phyloP scores from a whole-genome alignment of 64 coral and sea anemone genomes.

The Pachyseris speciosa region DNA sequence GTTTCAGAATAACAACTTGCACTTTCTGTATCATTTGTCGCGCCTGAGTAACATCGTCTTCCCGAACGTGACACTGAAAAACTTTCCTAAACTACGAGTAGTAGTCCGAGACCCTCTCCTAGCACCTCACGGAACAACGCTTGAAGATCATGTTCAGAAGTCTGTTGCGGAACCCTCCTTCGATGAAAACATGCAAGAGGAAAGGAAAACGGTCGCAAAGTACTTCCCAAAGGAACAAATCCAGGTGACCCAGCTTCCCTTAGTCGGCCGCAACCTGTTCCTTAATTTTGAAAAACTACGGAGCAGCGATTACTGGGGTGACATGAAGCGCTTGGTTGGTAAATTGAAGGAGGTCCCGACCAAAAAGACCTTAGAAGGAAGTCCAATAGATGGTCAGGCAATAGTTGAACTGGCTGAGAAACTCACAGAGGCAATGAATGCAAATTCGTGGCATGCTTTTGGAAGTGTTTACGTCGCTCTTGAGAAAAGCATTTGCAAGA shows the following conservation, averaged over 20 bases:
- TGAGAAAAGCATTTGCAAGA: slow-evolving; percentile 70
- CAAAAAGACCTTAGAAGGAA: slow-evolving; percentile 57
- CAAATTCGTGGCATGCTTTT: slow-evolving; percentile 35
- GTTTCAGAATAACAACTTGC: slow-evolving; percentile 54
- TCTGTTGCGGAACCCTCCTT: slow-evolving; percentile 2
- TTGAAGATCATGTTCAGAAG: slow-evolving; percentile 58
- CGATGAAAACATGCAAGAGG: slow-evolving; percentile 37
- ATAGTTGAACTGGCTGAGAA: slow-evolving; percentile 8
- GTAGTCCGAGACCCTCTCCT: slow-evolving; percentile 40
- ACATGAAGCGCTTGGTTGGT: slow-evolving; percentile 24
- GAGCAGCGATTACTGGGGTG: slow-evolving; percentile 27
- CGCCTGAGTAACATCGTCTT: slow-evolving; percentile 67
- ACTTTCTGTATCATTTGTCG: slow-evolving; percentile 75
- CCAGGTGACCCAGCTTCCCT: slow-evolving; percentile 25
- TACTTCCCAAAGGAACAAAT: slow-evolving; percentile 74
- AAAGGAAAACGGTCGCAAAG: slow-evolving; percentile 35
- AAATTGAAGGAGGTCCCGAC: slow-evolving; percentile 29
- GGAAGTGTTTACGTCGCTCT: slow-evolving; percentile 44
- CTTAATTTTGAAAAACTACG: slow-evolving; percentile 47
- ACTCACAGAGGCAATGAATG: slow-evolving; percentile 23
- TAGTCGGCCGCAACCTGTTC: slow-evolving; percentile 5
- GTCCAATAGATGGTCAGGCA: slow-evolving; percentile 47
- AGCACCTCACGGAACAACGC: background rate
- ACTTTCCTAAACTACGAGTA: slow-evolving; percentile 48
- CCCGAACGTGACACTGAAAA: slow-evolving; percentile 9